These are phyloP conservation scores for Anisognathus igniventris DNA, from an alignment of 2,797 vertebrate genomes.

Conservation along the genomic window DNA sequence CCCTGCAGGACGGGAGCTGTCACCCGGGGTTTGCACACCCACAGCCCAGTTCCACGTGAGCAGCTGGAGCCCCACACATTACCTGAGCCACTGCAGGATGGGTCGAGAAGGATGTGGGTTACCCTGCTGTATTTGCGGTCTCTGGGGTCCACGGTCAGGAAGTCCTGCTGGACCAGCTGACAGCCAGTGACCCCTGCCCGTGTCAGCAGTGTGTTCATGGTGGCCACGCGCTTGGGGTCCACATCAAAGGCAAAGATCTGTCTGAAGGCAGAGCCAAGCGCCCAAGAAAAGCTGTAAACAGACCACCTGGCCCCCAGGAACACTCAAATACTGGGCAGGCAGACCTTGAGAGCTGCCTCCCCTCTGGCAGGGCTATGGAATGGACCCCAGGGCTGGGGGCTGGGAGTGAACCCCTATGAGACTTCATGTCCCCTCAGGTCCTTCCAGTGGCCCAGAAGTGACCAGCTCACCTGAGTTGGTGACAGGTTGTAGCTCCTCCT, in stretches of 20 bases:
- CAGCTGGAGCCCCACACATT: fast-evolving
- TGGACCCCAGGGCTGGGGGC: not conserved
- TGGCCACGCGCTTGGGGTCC: conserved; percentile 88
- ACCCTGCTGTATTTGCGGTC: conserved; percentile 81
- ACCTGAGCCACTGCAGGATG: conserved; percentile 97
- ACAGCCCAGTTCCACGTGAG: fast-evolving
- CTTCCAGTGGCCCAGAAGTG: not conserved
- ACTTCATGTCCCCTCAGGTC: not conserved
- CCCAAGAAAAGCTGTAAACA: not conserved
- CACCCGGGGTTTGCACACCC: fast-evolving
- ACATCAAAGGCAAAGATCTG: conserved; percentile 92
- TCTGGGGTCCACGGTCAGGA: conserved; percentile 81
- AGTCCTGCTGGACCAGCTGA: conserved; percentile 87
- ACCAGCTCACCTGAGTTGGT: not conserved
- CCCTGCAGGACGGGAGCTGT: conserved; percentile 61
- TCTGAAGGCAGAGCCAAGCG: conserved; percentile 24
- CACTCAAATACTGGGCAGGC: not conserved
- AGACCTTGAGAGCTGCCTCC: not conserved
- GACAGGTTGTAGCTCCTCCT: not conserved
- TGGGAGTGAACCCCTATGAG: fast-evolving
- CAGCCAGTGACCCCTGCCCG: conserved; percentile 88
- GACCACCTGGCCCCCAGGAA: not conserved
- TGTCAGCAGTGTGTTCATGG: conserved; percentile 89
- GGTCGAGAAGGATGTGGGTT: conserved; percentile 87
- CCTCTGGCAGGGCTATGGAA: fast-evolving